Evolutionary conservation across 2,797 vertebrate species (phyloP).

Genomic region (Propithecus perrieri): DNA sequence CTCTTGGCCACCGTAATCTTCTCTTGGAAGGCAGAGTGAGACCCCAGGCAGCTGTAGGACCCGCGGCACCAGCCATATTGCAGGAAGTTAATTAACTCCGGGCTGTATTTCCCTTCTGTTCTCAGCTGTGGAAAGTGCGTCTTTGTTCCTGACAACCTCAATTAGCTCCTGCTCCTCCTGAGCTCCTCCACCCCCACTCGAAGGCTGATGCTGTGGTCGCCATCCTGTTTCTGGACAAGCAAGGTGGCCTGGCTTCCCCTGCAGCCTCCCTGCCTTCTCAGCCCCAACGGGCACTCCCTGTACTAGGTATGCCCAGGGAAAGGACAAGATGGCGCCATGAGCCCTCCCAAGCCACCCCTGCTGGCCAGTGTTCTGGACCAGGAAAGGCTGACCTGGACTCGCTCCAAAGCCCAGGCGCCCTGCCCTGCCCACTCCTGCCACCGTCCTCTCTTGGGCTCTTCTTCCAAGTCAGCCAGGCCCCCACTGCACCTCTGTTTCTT

Average conservation of each 20-base stretch:
- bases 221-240: not conserved
- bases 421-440: rapidly evolving
- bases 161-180: not conserved
- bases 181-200: not conserved
- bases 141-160: conserved; percentile 50
- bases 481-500: not conserved
- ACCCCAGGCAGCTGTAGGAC: not conserved
- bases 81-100: conserved; percentile 14
- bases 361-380: not conserved
- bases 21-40: not conserved
- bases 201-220: not conserved
- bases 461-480: not conserved
- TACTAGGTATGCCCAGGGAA: not conserved
- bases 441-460: not conserved
- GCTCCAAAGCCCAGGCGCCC: not conserved
- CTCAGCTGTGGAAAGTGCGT: not conserved
- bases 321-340: not conserved
- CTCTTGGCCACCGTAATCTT: not conserved
- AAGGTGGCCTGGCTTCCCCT: not conserved
- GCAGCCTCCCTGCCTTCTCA: not conserved
- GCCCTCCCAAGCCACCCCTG: not conserved
- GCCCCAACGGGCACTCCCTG: too few relatives aligned
- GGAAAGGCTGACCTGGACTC: not conserved
- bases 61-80: not conserved
- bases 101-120: conserved; percentile 3